Evolutionary conservation across 2,797 vertebrate genomes (phyloP).

Genomic region (Chaetophractus vellerosus): DNA sequence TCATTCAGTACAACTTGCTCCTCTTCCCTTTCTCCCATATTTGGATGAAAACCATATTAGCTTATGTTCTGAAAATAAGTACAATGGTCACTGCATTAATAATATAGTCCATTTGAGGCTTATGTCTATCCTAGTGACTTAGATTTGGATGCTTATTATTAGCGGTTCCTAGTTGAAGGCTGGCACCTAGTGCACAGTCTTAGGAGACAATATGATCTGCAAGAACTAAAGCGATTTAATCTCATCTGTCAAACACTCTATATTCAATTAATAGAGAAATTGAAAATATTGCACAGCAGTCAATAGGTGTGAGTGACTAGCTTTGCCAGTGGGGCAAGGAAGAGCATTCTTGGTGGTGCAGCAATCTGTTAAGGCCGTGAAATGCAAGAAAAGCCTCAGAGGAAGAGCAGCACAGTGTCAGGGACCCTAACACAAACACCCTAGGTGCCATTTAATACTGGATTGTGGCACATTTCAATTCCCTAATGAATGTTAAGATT

Average conservation of each 20-base stretch:
- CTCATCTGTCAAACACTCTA: constrained; percentile 8
- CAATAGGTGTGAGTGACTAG: neutral
- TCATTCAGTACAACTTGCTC: neutral
- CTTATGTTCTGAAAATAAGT: neutral
- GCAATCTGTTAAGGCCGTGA: constrained; percentile 20
- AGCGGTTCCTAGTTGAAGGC: constrained; percentile 28
- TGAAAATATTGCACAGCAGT: constrained; percentile 15
- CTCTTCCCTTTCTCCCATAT: neutral
- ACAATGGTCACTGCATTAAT: neutral
- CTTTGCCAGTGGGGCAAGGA: neutral
- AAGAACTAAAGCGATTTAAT: constrained; percentile 51
- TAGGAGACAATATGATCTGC: neutral
- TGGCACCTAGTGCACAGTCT: neutral
- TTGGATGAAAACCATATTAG: neutral
- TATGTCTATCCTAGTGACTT: neutral
- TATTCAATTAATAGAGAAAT: constrained; percentile 44
- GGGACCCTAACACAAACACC: neutral
- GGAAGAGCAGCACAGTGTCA: neutral
- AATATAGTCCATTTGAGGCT: constrained; percentile 11
- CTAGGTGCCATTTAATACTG: neutral
- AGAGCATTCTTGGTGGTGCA: neutral
- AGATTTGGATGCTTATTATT: constrained; percentile 55
- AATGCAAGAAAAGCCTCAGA: constrained; percentile 28
- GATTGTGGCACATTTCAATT: neutral
- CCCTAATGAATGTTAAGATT: constrained; percentile 38